Base-by-base conservation (phyloP, 1,140 invertebrate species). In the Tribolium castaneum region DNA sequence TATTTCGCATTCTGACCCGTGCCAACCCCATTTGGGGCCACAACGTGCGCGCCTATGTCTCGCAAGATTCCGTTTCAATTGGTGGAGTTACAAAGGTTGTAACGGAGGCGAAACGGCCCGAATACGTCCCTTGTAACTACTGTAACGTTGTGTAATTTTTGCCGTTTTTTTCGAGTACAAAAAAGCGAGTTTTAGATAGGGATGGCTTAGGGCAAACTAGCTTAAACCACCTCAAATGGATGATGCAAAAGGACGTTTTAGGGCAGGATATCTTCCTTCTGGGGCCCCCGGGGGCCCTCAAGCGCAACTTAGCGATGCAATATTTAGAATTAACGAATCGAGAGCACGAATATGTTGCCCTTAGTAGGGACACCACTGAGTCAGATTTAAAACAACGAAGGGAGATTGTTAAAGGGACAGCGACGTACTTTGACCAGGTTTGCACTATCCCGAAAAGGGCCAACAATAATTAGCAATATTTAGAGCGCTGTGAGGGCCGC, bases 221-320 rank as follows among this genome's bases (percentile, higher is more conserved):
- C n/a, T 86, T 97, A 3, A 90, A 92, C 56, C 94, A 97, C 86
- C 88, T 98, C 81, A 90, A 93, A 91, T 98, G 97, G 97, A 97
- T 98, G 92, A 91, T 98, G 86, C 96, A 98, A 85, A 98, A 98
- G 86, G 96, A 99, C 88, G 84, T 92, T 14, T 87, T 99, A 1
- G 93, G 94, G 0, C 98, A 99, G 88, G 98, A 99, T 87, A 96
- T 99, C 86, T 99, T 99, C 87, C 87, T 99, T 10, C 92, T 99
- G 79, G 98, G 98, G 2, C 90, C 92, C 34, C 97, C 98, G 70
- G 97, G 97, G 0, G 92, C 93, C 0, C 89, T 91, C 74, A 90
- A 94, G 85, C 87, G 86, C 72, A 56, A 93, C 82, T 86, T 99
- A 54, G 96, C 95, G 3, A 90, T 98, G 86, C 92, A 96, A 82